Evolutionary conservation across 2,888 invertebrate genomes (phyloP).

Genomic region (Neoitamus cyanurus): DNA sequence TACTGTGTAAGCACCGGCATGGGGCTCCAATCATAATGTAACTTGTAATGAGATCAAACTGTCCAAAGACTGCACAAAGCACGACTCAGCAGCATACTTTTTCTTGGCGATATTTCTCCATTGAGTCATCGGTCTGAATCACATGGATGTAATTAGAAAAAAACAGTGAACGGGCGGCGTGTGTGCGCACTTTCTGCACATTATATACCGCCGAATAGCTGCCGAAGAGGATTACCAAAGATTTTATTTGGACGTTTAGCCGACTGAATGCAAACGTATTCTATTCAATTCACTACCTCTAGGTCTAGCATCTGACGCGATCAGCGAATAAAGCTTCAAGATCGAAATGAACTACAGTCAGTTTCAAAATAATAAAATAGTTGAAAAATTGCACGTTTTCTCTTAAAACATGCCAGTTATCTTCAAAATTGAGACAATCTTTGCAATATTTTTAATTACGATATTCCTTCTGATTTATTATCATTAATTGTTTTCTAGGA

Average conservation of each 20-base stretch:
- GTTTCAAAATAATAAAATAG: background rate
- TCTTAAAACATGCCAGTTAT: background rate
- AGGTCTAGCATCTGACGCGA: background rate
- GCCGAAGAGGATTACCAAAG: background rate
- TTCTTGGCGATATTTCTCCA: slow-evolving; percentile 3
- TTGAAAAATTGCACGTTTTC: background rate
- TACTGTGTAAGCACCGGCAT: background rate
- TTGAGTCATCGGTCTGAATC: slow-evolving; percentile 46
- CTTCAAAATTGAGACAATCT: too few species aligned
- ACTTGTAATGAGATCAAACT: background rate
- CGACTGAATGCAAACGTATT: background rate
- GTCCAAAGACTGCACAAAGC: background rate
- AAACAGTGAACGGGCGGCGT: background rate
- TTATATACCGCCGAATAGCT: background rate
- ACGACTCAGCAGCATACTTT: background rate
- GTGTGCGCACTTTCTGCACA: background rate
- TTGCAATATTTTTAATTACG: too few species aligned
- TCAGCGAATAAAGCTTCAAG: background rate
- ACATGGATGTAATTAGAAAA: slow-evolving; percentile 45
- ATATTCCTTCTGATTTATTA: too few species aligned
- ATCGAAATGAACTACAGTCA: background rate
- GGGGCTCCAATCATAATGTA: background rate
- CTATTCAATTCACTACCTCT: background rate
- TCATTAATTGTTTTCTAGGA: too few species aligned
- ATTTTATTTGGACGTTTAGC: background rate